These are phyloP conservation scores for Meloidogyne hapla DNA, from an alignment of 1,140 invertebrate genomes.

Conservation along the genomic window DNA sequence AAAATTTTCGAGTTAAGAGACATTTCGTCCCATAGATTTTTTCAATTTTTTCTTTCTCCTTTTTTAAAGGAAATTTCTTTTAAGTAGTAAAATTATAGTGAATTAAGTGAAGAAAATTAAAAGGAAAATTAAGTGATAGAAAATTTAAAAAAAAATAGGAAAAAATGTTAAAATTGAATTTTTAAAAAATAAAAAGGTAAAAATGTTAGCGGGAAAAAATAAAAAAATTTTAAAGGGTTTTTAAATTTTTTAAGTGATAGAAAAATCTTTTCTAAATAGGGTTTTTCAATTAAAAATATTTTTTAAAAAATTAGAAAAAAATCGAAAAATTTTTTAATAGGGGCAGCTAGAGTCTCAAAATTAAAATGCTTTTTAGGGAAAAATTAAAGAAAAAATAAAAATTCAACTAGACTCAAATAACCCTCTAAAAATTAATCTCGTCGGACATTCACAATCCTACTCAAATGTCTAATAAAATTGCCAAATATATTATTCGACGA, in stretches of 20 bases:
- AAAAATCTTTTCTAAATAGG: no score
- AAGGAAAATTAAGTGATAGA: not conserved
- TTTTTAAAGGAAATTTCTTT: not conserved
- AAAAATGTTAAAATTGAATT: not conserved
- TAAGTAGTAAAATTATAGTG: no score
- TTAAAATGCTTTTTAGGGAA: not conserved
- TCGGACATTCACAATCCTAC: slow-evolving; percentile 14
- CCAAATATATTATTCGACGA: slow-evolving; percentile 29
- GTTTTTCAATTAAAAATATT: no score
- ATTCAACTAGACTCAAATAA: no score
- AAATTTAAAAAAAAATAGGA: not conserved
- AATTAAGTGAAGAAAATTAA: not conserved
- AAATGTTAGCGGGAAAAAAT: no score
- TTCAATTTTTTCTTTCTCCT: not conserved
- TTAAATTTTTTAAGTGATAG: no score
- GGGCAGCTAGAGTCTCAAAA: not conserved
- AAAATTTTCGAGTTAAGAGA: no score
- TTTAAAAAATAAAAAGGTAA: not conserved
- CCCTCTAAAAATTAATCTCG: not conserved
- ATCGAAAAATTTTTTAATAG: not conserved
- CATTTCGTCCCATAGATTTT: no score
- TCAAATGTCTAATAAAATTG: slow-evolving; percentile 28
- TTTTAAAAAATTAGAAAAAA: slow-evolving; percentile 2
- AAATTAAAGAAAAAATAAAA: no score
- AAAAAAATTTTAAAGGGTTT: not conserved